Base-by-base conservation (phyloP, 2,888 invertebrate genomes). In the Eupithecia exiguata region DNA sequence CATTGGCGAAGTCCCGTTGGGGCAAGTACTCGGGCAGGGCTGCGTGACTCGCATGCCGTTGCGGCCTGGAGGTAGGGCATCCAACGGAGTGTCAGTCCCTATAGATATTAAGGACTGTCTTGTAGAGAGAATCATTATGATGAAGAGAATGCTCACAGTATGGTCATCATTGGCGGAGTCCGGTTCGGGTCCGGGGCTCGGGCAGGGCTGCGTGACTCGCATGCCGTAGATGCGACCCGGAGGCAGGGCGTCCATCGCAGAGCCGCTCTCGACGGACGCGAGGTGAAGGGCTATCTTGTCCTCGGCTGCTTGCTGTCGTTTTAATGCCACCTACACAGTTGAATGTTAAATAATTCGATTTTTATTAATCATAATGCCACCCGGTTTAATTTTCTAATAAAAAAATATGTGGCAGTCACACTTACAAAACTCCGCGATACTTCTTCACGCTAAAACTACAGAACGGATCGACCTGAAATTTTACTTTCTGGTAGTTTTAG, bases 271-370 rank as follows among this genome's bases (percentile, higher is more conserved):
- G 16, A 94, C 95, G n/a, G 98, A 97, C 25, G 98, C 97, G 84
- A 99, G 95, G 70, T 98, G 98, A 74, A 99, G 93, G 0, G 99
- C 99, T 80, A 99, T 98, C 72, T 98, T 98, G 88, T 99, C 99
- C 94, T 99, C 99, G 0, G 99, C 99, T 0, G 99, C 99, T 94
- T 99, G 99, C 89, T 99, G 99, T 18, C 99, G 95, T 92, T 99
- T 99, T 73, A 99, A 90, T 5, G 99, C 99, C 36, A 99, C 98
- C 98, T 98, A 14, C 2, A 53, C 10, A 10, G 43, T 62, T 35
- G 9, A 35, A 18, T 35, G 43, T 62, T 35, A 4, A 35, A 18
- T 35, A 18, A 62, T 16, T 62, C 18, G 16, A 7, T 30, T 61
- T 49, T 53, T 53, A 43, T 43, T 43, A 5, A 43, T 12, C 30